A percentile compares a stretch with the other conserved stretches of the same genome.
Evolutionary conservation across 37 sponge, comb jelly and placozoan genomes (phyloP).

Genomic region (Spongilla lacustris): DNA sequence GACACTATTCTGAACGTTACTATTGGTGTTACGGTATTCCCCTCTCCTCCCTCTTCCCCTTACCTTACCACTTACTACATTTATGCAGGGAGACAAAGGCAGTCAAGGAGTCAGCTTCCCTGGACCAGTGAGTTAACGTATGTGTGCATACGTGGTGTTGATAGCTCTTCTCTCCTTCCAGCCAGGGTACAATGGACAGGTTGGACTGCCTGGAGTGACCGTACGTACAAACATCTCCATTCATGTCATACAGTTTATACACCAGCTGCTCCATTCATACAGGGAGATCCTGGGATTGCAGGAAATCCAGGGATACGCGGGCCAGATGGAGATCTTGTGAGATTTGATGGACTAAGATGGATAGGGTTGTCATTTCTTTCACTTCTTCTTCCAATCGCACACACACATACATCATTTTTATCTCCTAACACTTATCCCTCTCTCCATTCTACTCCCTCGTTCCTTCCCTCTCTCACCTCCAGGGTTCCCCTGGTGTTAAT

Average conservation of each 20-base stretch:
- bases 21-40: not conserved
- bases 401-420: too few species aligned
- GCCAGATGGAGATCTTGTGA: conserved; percentile 33
- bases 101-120: conserved; percentile 24
- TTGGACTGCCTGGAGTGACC: conserved; percentile 30
- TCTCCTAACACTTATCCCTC: too few species aligned
- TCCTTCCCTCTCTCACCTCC: not conserved
- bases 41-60: not conserved
- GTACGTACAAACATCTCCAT: too few species aligned
- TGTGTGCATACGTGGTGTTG: not conserved
- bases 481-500: conserved; percentile 43
- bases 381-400: too few species aligned
- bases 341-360: too few species aligned
- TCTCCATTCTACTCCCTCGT: not conserved
- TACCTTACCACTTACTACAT: not conserved
- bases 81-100: conserved; percentile 9
- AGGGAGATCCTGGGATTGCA: too few species aligned
- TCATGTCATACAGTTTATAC: too few species aligned
- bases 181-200: conserved; percentile 12
- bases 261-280: too few species aligned
- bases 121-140: conserved; percentile 18
- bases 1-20: not conserved
- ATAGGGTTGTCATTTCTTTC: not conserved
- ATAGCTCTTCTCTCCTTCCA: not conserved
- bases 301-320: conserved; percentile 6